Conservation (phyloP, 1,140 invertebrate species). For the Chrysopa pallens region DNA sequence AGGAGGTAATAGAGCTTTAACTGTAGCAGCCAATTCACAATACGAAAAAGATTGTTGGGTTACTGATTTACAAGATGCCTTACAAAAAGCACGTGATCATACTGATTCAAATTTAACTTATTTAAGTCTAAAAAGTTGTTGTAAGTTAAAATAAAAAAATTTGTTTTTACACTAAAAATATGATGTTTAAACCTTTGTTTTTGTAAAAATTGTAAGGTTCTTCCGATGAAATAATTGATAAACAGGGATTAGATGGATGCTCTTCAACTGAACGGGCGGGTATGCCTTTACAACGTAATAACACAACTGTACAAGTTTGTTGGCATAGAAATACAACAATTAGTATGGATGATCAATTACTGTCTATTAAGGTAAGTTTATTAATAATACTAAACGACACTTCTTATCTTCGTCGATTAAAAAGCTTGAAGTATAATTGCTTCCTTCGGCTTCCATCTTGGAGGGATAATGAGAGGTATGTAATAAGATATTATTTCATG, state of each 20-base stretch:
- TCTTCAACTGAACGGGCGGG: constrained; percentile 29
- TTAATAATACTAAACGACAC: background rate
- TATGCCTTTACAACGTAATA: constrained; percentile 48
- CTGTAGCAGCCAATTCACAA: constrained; percentile 59
- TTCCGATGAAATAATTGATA: constrained; percentile 54
- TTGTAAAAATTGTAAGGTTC: constrained; percentile 30
- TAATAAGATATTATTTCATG: no score
- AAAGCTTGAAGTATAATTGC: no score
- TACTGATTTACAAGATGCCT: constrained; percentile 57
- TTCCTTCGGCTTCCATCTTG: no score
- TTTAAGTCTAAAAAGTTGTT: constrained; percentile 59
- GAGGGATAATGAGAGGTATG: no score
- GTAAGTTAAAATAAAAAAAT: constrained; percentile 30
- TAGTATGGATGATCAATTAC: constrained; percentile 58
- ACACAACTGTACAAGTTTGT: constrained; percentile 90
- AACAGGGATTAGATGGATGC: constrained; percentile 33
- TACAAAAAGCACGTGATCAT: constrained; percentile 43
- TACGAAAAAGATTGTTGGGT: constrained; percentile 80
- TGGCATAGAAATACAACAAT: constrained; percentile 91
- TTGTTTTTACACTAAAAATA: no score
- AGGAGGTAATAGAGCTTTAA: constrained; percentile 36
- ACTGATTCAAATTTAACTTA: constrained; percentile 44
- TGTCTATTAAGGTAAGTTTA: constrained; percentile 51
- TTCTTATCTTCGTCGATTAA: no score
- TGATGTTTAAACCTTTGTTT: background rate